Percentiles rank a stretch among this genome's conserved stretches.
phyloP scores from a whole-genome alignment of 2,888 invertebrate genomes.

The Drosophila barbarae region DNA sequence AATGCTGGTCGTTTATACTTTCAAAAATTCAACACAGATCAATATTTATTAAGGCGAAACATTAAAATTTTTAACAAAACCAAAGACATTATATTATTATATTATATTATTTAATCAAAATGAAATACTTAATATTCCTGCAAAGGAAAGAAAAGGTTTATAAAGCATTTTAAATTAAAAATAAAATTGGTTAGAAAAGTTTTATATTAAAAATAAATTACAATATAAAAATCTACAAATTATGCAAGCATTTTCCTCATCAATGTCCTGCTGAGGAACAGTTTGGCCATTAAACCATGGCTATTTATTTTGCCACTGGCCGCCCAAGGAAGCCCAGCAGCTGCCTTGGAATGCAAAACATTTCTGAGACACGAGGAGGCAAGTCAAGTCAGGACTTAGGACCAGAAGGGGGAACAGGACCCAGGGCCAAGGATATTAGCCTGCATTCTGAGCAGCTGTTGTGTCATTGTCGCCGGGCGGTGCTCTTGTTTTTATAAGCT shows the following conservation, averaged over 20 bases:
- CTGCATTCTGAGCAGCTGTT: conserved; percentile 59
- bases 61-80: neutral
- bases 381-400: conserved; percentile 21
- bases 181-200: no score
- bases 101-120: no score
- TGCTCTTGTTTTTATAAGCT: conserved; percentile 67
- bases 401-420: neutral
- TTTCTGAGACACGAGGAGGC: conserved; percentile 9
- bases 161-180: no score
- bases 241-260: neutral
- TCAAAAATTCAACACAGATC: neutral
- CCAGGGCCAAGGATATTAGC: conserved; percentile 47
- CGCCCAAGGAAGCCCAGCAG: conserved; percentile 19
- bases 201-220: no score
- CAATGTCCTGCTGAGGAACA: conserved; percentile 3
- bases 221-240: neutral
- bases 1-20: neutral
- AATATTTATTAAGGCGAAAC: neutral
- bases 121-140: no score
- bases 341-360: conserved; percentile 16
- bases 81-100: no score
- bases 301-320: conserved; percentile 25
- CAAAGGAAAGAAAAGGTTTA: no score
- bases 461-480: conserved; percentile 49
- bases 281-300: conserved; percentile 7